Percentiles rank a stretch among this genome's conserved stretches.
Evolutionary conservation across 2,888 invertebrate genomes (phyloP).

Genomic region (Apodemia hepburni): DNA sequence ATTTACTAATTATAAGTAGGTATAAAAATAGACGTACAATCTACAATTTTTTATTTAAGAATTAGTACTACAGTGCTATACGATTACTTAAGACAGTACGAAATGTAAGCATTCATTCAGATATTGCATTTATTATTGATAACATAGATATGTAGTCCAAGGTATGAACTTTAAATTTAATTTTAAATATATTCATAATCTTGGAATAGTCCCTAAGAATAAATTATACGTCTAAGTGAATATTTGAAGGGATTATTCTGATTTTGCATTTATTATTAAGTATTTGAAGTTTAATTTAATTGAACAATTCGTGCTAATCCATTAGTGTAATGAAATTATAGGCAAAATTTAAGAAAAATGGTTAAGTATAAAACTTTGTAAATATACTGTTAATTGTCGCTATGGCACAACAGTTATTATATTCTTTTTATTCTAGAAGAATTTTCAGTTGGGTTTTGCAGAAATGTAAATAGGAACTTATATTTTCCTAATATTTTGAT

Average conservation of each 20-base stretch:
- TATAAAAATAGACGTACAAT: constrained; percentile 35
- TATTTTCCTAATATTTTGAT: constrained; percentile 19
- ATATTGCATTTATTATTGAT: constrained; percentile 57
- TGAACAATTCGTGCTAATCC: constrained; percentile 18
- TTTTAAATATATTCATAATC: constrained; percentile 27
- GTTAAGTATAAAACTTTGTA: constrained; percentile 44
- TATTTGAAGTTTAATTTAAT: constrained; percentile 24
- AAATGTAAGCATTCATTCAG: constrained; percentile 39
- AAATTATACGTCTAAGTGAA: constrained; percentile 23
- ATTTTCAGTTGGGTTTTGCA: constrained; percentile 79
- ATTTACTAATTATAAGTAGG: constrained; percentile 49
- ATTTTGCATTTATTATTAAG: constrained; percentile 35
- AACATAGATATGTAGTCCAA: constrained; percentile 36
- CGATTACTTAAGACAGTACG: constrained; percentile 22
- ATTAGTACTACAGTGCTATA: constrained; percentile 32
- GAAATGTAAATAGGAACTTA: constrained; percentile 43
- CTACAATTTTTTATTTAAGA: constrained; percentile 23
- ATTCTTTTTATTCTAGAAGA: constrained; percentile 44
- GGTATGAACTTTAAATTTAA: constrained; percentile 28
- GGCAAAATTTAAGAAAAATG: not conserved
- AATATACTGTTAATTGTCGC: constrained; percentile 51
- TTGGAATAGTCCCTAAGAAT: constrained; percentile 73
- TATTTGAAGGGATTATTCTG: constrained; percentile 71
- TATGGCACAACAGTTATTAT: constrained; percentile 46
- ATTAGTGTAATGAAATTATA: constrained; percentile 6